Evolutionary conservation across 2,888 invertebrate species (phyloP).

Genomic region (Xanthorhoe designata): DNA sequence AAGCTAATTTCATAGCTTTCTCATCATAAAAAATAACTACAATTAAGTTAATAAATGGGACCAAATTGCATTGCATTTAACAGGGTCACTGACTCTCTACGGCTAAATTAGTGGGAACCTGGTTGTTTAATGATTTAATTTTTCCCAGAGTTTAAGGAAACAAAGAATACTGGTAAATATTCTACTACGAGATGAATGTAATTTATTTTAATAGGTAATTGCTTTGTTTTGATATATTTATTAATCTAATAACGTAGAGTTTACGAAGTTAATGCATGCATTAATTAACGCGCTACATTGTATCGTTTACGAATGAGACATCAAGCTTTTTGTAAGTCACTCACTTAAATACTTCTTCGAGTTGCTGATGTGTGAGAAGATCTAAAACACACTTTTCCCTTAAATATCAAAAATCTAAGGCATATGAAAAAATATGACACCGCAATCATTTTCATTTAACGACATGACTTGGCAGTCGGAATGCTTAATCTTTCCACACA

Average conservation of each 20-base stretch:
- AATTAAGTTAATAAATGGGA: slow-evolving; percentile 27
- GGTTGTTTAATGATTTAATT: slow-evolving; percentile 35
- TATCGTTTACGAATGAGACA: neutral
- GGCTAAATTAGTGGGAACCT: slow-evolving; percentile 45
- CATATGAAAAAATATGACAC: neutral
- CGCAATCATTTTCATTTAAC: no score
- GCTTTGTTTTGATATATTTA: slow-evolving; percentile 17
- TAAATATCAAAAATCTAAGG: no score
- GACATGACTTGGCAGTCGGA: no score
- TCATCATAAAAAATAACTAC: slow-evolving; percentile 45
- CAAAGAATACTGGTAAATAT: slow-evolving; percentile 34
- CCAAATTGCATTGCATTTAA: slow-evolving; percentile 41
- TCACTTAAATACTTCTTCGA: neutral
- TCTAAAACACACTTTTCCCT: no score
- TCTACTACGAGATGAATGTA: slow-evolving; percentile 28
- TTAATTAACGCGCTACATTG: neutral
- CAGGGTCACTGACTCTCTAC: slow-evolving; percentile 44
- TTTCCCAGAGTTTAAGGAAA: slow-evolving; percentile 41
- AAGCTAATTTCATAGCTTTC: slow-evolving; percentile 42
- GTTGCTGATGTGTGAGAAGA: neutral
- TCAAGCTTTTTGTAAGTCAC: neutral
- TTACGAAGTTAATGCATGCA: neutral
- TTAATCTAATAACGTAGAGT: neutral
- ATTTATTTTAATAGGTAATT: slow-evolving; percentile 28
- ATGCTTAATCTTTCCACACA: neutral